Base-by-base conservation (phyloP, 2,888 invertebrate genomes). In the Volucella inflata region DNA sequence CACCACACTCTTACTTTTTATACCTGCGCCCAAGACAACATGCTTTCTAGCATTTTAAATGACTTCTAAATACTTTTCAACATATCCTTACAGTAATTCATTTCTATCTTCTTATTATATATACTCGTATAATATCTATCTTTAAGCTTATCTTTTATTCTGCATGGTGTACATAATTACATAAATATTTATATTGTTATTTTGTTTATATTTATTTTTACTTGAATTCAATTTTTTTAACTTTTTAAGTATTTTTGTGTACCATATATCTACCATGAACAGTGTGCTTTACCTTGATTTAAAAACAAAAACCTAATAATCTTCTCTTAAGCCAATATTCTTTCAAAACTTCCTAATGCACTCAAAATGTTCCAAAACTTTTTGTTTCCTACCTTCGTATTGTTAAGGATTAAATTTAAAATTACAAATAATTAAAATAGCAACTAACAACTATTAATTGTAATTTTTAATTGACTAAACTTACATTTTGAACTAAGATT, bases 131-230 rank as follows among this genome's bases (percentile, higher is more conserved):
- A 42, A 14, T 75, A 50, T 75, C 48, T 70, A 68, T 55, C 46
- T 57, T 57, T 50, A 44, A 36, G 17, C 64, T 72, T 44, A 16
- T 60, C 17, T 62, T 51, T 60, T 67, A 40, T 16, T 60, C 53
- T 68, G 80, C 81, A 81, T 81, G 81, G 12, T 36, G 10, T 14
- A 64, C 57, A 42, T 9, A 12, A 17, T 30, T 30, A 30, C 30
- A 30, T 30, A 30, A 30, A 30, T 6, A 30, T 21, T 21, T 21
- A 2, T 21, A 21, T 2, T 21, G 0, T 1, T 21, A 21, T 21
- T 21, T 3, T 21, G 4, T 21, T 21, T 21, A 21, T 21, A 21
- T 21, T 21, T 21, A 2, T 21, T 21, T 21, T 21, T 21, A 21
- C 2, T 21, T 21, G 2, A 2, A 21, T 21, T 21, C 21, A 2